Evolutionary conservation across 2,113 vertebrate species (phyloP).

Genomic region (Caretta caretta): DNA sequence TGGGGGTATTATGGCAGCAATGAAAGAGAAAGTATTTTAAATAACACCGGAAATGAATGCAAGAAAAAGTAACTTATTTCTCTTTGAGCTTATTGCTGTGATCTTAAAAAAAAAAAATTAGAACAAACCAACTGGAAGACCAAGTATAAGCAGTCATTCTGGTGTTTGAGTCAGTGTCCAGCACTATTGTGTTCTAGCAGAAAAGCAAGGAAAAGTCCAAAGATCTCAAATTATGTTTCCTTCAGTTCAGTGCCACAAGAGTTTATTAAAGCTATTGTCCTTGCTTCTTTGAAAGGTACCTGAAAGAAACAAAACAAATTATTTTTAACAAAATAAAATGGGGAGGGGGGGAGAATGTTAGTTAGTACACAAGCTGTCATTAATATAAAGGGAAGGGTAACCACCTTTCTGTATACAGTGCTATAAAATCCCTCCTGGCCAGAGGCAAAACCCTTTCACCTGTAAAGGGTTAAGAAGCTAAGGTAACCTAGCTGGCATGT

Average conservation of each 20-base stretch:
- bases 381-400: too few relatives aligned
- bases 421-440: too few relatives aligned
- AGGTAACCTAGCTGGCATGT: too few relatives aligned
- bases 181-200: conserved; percentile 80
- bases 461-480: too few relatives aligned
- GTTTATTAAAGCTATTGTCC: conserved; percentile 84
- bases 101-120: conserved; percentile 74
- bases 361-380: background rate
- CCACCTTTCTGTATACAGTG: too few relatives aligned
- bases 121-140: conserved; percentile 80
- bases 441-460: too few relatives aligned
- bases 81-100: conserved; percentile 78
- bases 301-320: conserved; percentile 73
- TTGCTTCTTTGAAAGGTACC: conserved; percentile 97
- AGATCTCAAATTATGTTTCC: conserved; percentile 70
- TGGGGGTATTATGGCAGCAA: conserved; percentile 66
- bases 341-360: background rate
- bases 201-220: conserved; percentile 76
- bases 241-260: conserved; percentile 65
- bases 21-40: conserved; percentile 68
- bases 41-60: conserved; percentile 70
- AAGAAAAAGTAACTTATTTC: conserved; percentile 64
- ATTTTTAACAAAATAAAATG: background rate
- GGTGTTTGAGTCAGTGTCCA: conserved; percentile 81
- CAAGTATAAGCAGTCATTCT: conserved; percentile 78